Base-by-base conservation (phyloP, 2,797 vertebrate species). In the Pipistrellus pygmaeus region DNA sequence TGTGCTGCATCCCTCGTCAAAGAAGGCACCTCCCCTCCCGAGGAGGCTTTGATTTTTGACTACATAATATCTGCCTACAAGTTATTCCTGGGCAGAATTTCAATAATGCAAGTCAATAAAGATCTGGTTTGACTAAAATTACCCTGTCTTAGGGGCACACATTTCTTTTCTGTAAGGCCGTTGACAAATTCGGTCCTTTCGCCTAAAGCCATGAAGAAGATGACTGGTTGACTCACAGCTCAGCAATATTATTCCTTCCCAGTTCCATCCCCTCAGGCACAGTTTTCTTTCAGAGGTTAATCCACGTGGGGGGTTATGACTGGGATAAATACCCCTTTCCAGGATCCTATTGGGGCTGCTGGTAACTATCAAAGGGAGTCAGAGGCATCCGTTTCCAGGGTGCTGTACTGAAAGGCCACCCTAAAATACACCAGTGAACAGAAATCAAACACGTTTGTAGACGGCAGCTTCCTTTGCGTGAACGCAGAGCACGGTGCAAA, bases 331-430 rank as follows among this genome's bases (percentile, higher is more conserved):
- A 76, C 69, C 83, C 51, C 77, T 77, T 93, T 95, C 75, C 85
- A 69, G 11, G 71, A 46, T 90, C 94, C 94, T 75, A 82, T 87
- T 84, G 88, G 64, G 66, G 85, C 53, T 94, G 84, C 62, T 88
- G 69, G n/a, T 88, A 44, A 95, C 97, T 95, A 96, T 73, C 88
- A 97, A 97, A 76, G 60, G 95, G 90, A 98, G 96, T 96, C 97
- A 97, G 97, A 97, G 23, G 85, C 78, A 93, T 84, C 91, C 91
- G 78, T 95, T 97, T 97, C 96, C 75, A 94, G 85, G 0, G 0
- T 15, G 10, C 95, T 21, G 51, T 88, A 95, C 76, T 81, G 93
- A 97, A 90, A 92, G 71, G 88, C 53, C 96, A 51, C 7, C 86
- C 85, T 92, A 91, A 94, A 96, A 77, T 96, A 97, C 97, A 96